Evolutionary conservation across 2,113 vertebrate species (phyloP).

Genomic region (Xiphophorus couchianus): DNA sequence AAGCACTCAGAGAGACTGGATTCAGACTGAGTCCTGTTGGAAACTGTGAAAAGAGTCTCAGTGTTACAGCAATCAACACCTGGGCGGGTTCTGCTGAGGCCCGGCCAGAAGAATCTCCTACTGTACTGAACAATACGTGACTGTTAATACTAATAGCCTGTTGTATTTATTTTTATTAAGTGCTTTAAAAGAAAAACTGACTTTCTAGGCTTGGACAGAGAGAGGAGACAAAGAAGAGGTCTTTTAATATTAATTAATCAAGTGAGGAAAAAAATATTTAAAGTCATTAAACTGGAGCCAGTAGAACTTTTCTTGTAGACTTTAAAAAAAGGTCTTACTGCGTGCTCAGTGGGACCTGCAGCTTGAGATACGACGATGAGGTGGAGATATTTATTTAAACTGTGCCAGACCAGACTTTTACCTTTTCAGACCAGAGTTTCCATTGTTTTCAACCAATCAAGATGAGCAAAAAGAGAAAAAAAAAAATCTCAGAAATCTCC

Average conservation of each 20-base stretch:
- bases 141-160: constrained; percentile 96
- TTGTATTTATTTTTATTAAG: constrained; percentile 99
- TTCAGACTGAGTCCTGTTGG: constrained; percentile 80
- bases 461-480: background rate
- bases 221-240: constrained; percentile 73
- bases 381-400: constrained; percentile 90
- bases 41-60: constrained; percentile 97
- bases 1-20: constrained; percentile 66
- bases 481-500: constrained; percentile 65
- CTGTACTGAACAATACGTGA: constrained; percentile 93
- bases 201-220: constrained; percentile 80
- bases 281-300: constrained; percentile 99
- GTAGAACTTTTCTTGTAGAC: constrained; percentile 88
- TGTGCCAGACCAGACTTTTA: constrained; percentile 83
- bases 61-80: constrained; percentile 92
- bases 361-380: constrained; percentile 78
- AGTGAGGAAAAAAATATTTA: constrained; percentile 89
- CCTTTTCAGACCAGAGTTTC: constrained; percentile 77
- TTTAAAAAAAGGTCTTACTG: constrained; percentile 80
- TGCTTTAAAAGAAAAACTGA: constrained; percentile 85
- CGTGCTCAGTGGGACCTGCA: constrained; percentile 83
- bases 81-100: constrained; percentile 73
- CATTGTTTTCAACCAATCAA: constrained; percentile 68
- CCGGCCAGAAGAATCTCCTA: constrained; percentile 87
- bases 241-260: constrained; percentile 90